Evolutionary conservation across 1,140 invertebrate genomes (phyloP).

Genomic region (Ptiloglossa arizonensis): DNA sequence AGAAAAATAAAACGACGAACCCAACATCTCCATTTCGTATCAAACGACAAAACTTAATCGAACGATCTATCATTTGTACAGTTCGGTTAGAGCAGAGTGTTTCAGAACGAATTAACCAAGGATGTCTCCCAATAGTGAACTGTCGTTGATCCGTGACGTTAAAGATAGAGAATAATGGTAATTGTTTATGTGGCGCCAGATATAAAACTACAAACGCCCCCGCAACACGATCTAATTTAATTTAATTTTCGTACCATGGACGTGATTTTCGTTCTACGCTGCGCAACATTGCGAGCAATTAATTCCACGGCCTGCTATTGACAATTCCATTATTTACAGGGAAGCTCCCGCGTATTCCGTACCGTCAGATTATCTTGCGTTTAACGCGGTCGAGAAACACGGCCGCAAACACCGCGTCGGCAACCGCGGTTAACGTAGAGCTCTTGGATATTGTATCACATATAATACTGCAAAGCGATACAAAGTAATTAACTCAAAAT

Average conservation of each 20-base stretch:
- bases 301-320: conserved; percentile 24
- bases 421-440: conserved; percentile 21
- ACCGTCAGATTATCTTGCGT: conserved; percentile 44
- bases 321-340: conserved; percentile 42
- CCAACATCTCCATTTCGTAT: no score
- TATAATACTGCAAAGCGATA: conserved; percentile 22
- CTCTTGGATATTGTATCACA: conserved; percentile 37
- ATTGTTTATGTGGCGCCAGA: no score
- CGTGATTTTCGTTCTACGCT: conserved; percentile 15
- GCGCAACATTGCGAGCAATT: conserved; percentile 27
- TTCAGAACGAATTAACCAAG: no score
- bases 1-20: no score
- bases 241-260: conserved; percentile 2
- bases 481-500: conserved; percentile 26
- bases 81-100: no score
- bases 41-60: no score
- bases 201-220: no score
- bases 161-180: no score
- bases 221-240: no score
- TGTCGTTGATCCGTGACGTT: no score
- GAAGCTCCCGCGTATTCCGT: neutral
- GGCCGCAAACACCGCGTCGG: conserved; percentile 31
- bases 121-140: no score
- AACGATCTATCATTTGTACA: no score
- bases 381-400: conserved; percentile 28